Conservation (phyloP, 1,140 invertebrate species). For the Drosophila nebulosa region DNA sequence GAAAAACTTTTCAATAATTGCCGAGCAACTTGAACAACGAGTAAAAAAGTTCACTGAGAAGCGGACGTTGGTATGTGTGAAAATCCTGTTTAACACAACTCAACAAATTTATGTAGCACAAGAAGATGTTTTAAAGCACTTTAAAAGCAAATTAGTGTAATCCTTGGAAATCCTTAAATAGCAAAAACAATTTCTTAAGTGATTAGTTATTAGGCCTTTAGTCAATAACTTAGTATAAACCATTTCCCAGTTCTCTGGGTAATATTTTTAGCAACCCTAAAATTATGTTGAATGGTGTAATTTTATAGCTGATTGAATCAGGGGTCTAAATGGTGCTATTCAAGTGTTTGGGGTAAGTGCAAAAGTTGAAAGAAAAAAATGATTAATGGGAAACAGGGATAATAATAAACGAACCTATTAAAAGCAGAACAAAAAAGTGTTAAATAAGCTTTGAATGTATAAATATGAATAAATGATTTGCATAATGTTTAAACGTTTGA, state of each 20-base stretch:
- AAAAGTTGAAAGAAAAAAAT: not conserved
- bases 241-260: no score
- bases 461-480: not conserved
- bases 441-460: not conserved
- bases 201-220: no score
- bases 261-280: no score
- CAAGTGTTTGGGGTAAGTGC: not conserved
- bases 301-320: not conserved
- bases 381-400: not conserved
- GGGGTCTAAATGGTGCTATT: not conserved
- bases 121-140: not conserved
- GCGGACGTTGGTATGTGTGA: not conserved
- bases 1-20: constrained; percentile 59
- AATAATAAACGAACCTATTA: not conserved
- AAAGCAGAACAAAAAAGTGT: not conserved
- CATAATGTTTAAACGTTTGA: not conserved
- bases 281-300: not conserved
- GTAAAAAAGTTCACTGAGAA: not conserved
- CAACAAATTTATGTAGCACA: not conserved
- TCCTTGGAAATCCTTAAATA: not conserved
- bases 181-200: no score
- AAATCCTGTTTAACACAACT: not conserved
- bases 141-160: not conserved
- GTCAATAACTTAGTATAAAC: no score
- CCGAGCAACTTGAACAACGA: constrained; percentile 18